Evolutionary conservation across 1,140 invertebrate species (phyloP).

Genomic region (Drosophila fuyamai): DNA sequence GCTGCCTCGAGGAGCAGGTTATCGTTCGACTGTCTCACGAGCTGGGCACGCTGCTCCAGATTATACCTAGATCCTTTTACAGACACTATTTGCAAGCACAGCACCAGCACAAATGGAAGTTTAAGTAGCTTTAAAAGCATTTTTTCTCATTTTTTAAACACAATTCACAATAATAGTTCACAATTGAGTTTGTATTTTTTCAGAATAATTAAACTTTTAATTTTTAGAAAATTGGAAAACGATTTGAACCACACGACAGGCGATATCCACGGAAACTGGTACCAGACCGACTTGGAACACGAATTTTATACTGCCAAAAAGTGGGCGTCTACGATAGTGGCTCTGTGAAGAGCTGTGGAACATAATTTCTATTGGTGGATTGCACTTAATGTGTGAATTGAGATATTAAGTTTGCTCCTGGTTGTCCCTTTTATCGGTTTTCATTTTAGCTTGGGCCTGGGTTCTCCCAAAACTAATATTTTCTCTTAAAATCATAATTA

Average conservation of each 20-base stretch:
- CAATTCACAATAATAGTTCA: neutral
- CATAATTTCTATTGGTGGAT: neutral
- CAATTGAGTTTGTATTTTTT: neutral
- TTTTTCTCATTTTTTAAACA: constrained; percentile 31
- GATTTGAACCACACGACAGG: constrained; percentile 1
- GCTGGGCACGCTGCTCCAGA: constrained; percentile 1
- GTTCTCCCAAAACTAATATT: too few species aligned
- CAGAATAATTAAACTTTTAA: neutral
- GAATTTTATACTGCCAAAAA: constrained; percentile 38
- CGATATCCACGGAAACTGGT: constrained; percentile 24
- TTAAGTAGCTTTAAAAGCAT: constrained; percentile 7
- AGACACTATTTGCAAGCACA: constrained; percentile 17
- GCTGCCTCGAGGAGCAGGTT: constrained; percentile 56
- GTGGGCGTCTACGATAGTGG: constrained; percentile 36
- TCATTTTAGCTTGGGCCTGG: too few species aligned
- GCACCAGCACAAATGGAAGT: constrained; percentile 1
- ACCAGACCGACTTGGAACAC: neutral
- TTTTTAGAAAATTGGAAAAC: neutral
- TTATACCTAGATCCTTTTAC: constrained; percentile 1
- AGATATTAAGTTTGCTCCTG: too few species aligned
- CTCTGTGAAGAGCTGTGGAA: constrained; percentile 4
- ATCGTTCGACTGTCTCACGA: constrained; percentile 22
- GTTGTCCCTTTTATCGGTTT: too few species aligned
- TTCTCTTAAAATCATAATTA: too few species aligned
- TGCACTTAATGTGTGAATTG: too few species aligned